Conservation (phyloP, 2,113 vertebrate species). For the Casuarius casuarius region DNA sequence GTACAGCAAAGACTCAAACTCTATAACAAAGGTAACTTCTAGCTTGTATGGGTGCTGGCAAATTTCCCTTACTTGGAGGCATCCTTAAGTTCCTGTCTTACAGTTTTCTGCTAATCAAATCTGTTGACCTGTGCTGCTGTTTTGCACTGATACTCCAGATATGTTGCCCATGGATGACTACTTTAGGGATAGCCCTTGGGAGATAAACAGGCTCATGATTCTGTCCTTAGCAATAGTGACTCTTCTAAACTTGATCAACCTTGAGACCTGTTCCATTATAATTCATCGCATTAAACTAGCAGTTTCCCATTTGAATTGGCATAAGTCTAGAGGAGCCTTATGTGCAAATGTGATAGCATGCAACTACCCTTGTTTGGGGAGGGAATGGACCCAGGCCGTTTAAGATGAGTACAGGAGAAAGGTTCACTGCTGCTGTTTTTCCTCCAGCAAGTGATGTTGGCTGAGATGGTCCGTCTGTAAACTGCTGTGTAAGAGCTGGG, state of each 20-base stretch:
- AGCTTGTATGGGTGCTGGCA: constrained; percentile 37
- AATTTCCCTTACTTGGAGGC: constrained; percentile 26
- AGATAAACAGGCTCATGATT: background rate
- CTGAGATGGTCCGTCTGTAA: background rate
- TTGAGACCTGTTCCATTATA: background rate
- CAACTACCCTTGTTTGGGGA: background rate
- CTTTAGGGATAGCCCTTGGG: background rate
- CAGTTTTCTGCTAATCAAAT: constrained; percentile 30
- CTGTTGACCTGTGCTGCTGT: constrained; percentile 35
- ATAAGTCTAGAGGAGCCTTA: background rate
- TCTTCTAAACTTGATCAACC: background rate
- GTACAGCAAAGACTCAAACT: constrained; percentile 99
- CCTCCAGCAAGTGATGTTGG: background rate
- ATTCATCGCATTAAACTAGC: background rate
- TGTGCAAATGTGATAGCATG: background rate
- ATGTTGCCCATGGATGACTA: background rate
- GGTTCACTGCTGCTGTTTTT: background rate
- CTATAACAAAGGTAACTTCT: constrained; percentile 96
- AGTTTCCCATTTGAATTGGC: background rate
- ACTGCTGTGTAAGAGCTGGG: background rate
- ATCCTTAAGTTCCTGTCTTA: constrained; percentile 10
- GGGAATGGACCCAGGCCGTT: background rate
- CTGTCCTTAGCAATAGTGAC: background rate
- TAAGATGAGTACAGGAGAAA: background rate
- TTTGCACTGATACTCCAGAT: constrained; percentile 13